A percentile compares a stretch with the other conserved stretches of the same genome.
These are phyloP conservation scores for Malurus leucopterus DNA, from an alignment of 2,797 vertebrate species.

Conservation along the genomic window DNA sequence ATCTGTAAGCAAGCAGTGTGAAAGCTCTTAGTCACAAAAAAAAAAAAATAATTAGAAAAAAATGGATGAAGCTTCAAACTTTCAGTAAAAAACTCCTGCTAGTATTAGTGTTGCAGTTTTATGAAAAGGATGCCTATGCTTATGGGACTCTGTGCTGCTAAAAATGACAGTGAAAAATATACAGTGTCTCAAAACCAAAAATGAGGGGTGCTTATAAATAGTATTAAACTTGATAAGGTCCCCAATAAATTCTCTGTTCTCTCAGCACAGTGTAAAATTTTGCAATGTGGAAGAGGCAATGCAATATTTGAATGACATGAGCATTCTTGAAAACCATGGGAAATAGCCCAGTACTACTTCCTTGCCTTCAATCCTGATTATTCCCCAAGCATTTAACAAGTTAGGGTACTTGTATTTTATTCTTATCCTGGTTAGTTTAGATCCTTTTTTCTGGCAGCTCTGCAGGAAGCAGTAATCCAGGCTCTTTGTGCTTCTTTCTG, in stretches of 20 bases:
- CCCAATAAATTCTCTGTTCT: neutral
- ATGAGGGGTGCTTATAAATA: neutral
- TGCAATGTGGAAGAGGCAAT: neutral
- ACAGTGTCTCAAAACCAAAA: neutral
- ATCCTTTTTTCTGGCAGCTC: neutral
- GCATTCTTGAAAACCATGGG: neutral
- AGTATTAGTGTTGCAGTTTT: neutral
- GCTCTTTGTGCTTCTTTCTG: neutral
- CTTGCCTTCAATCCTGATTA: neutral
- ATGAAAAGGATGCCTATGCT: neutral
- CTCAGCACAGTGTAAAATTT: neutral
- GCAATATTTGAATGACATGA: neutral
- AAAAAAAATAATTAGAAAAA: conserved; percentile 7
- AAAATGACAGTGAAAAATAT: conserved; percentile 4
- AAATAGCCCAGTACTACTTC: neutral
- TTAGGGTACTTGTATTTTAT: neutral
- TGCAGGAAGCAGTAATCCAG: neutral
- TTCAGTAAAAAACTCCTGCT: neutral
- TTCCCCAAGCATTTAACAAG: neutral
- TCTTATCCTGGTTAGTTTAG: neutral
- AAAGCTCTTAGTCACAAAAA: neutral
- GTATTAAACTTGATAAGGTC: neutral
- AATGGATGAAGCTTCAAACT: neutral
- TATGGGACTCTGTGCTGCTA: neutral
- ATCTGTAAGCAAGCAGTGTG: neutral